Conservation (phyloP, 2,113 vertebrate genomes). For the Delphinapterus leucas region DNA sequence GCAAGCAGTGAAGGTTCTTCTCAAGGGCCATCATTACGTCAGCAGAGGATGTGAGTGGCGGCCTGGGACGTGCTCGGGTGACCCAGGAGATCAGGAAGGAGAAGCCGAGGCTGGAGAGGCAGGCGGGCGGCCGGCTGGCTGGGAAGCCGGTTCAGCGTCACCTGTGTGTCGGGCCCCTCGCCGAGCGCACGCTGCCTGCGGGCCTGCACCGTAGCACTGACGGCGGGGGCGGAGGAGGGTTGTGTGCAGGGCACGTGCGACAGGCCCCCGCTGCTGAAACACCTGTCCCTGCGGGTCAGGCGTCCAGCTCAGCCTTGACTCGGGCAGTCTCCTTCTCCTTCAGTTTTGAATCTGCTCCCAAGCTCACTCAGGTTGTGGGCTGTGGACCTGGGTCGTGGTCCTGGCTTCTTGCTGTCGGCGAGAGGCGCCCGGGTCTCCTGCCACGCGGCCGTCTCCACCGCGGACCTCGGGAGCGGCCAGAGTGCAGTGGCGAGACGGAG, state of each 20-base stretch:
- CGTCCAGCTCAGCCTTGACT: not conserved
- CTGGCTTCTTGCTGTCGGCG: not conserved
- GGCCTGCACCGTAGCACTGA: not conserved
- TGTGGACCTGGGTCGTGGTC: not conserved
- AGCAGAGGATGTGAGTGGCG: not conserved
- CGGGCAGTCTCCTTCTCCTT: not conserved
- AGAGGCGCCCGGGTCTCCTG: not conserved
- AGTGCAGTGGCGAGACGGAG: rapidly evolving
- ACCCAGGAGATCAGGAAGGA: not conserved
- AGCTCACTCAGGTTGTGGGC: not conserved
- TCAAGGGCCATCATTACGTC: too few species aligned
- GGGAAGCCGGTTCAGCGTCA: not conserved
- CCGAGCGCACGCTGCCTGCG: too few species aligned
- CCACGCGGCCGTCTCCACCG: rapidly evolving
- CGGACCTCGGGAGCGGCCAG: not conserved
- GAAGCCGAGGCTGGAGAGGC: not conserved
- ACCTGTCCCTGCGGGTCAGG: not conserved
- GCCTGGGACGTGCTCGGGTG: not conserved
- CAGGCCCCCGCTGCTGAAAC: not conserved
- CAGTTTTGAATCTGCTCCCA: not conserved
- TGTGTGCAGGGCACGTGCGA: not conserved
- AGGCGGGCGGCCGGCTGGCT: rapidly evolving
- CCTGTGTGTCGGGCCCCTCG: too few species aligned
- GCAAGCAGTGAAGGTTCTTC: too few species aligned
- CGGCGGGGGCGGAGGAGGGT: not conserved